Evolutionary conservation across 1,140 invertebrate genomes (phyloP).

Genomic region (Diabrotica undecimpunctata): DNA sequence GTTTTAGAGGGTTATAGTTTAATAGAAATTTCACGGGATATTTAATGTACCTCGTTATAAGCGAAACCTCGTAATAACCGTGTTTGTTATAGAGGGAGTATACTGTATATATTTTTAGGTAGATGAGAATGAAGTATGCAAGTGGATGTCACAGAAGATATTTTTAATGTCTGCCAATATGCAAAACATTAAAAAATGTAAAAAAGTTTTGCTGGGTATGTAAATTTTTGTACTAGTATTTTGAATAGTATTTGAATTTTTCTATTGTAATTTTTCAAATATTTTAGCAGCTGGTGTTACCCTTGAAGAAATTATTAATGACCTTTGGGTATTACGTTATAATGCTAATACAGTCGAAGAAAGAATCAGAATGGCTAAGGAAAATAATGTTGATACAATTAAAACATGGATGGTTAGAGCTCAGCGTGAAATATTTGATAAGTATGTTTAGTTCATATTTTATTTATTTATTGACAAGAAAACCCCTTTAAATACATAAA

Average conservation of each 20-base stretch:
- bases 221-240: too few relatives aligned
- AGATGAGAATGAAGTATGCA: conserved; percentile 21
- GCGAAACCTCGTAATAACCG: too few relatives aligned
- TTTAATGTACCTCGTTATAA: too few relatives aligned
- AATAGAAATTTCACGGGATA: too few relatives aligned
- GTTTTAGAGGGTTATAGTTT: too few relatives aligned
- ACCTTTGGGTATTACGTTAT: conserved; percentile 54
- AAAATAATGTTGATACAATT: conserved; percentile 48
- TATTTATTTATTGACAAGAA: conserved; percentile 13
- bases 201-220: conserved; percentile 29
- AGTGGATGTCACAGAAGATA: conserved; percentile 26
- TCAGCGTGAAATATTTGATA: conserved; percentile 46
- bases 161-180: conserved; percentile 31
- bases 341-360: conserved; percentile 43
- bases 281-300: conserved; percentile 46
- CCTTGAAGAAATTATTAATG: conserved; percentile 48
- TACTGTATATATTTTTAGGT: conserved; percentile 28
- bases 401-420: conserved; percentile 58
- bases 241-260: conserved; percentile 5
- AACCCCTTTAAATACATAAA: too few relatives aligned
- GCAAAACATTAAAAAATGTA: conserved; percentile 24
- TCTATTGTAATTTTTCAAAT: conserved; percentile 17
- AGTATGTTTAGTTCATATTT: conserved; percentile 36
- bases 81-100: too few relatives aligned
- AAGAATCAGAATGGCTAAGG: conserved; percentile 46